phyloP scores from a whole-genome alignment of 2,113 vertebrate genomes.

The Scortum barcoo region DNA sequence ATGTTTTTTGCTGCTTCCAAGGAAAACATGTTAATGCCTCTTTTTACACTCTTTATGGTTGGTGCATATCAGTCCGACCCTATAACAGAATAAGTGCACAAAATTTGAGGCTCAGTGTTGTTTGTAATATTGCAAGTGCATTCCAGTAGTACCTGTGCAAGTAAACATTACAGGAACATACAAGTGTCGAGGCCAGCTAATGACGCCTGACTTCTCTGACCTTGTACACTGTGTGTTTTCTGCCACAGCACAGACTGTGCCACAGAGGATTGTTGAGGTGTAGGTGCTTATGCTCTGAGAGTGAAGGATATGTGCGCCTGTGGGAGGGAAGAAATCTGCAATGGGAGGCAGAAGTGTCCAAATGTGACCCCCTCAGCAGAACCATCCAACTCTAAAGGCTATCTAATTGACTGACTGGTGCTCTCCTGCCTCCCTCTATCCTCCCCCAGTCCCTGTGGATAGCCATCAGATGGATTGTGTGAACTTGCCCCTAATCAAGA shows the following conservation, averaged over 20 bases:
- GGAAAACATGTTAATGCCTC: not conserved
- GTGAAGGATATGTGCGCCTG: conserved; percentile 73
- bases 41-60: not conserved
- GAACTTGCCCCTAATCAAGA: conserved; percentile 80
- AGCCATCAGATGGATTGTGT: conserved; percentile 78
- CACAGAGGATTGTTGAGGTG: conserved; percentile 60
- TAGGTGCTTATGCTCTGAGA: conserved; percentile 59
- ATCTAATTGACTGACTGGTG: conserved; percentile 83
- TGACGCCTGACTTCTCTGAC: conserved; percentile 48
- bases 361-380: conserved; percentile 84
- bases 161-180: conserved; percentile 17
- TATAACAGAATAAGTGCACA: not conserved
- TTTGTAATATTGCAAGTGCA: not conserved
- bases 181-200: conserved; percentile 31
- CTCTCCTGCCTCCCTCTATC: conserved; percentile 61
- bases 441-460: conserved; percentile 75
- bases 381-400: conserved; percentile 76
- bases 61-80: not conserved
- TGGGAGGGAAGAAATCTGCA: conserved; percentile 79
- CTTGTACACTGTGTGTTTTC: conserved; percentile 54
- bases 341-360: conserved; percentile 82
- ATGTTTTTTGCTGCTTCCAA: not conserved
- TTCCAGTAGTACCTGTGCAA: not conserved
- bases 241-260: conserved; percentile 62
- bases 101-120: not conserved